phyloP scores from a whole-genome alignment of 1,140 invertebrate species.

The Colletes gigas region DNA sequence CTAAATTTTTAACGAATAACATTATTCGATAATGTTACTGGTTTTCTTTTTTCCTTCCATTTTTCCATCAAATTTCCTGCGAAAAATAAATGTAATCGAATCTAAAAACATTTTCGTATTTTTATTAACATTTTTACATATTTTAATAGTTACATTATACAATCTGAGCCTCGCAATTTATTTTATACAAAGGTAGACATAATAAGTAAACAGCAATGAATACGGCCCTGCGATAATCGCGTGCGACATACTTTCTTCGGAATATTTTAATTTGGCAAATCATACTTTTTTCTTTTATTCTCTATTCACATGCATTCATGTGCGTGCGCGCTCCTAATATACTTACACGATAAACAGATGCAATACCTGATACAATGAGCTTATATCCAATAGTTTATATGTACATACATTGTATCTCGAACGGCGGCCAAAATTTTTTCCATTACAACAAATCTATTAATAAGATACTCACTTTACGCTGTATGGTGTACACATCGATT shows the following conservation, averaged over 20 bases:
- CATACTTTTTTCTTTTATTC: conserved; percentile 42
- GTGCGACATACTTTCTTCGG: conserved; percentile 19
- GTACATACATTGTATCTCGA: too few species aligned
- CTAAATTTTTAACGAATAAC: neutral
- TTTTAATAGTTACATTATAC: conserved; percentile 71
- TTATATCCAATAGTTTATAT: conserved; percentile 23
- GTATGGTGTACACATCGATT: neutral
- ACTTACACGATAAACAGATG: conserved; percentile 3
- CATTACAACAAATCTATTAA: neutral
- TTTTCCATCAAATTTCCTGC: neutral
- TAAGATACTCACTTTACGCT: neutral
- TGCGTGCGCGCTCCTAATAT: neutral
- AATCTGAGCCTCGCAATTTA: conserved; percentile 68
- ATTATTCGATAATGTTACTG: neutral
- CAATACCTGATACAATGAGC: conserved; percentile 29
- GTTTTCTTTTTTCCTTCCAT: neutral
- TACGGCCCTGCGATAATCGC: conserved; percentile 28
- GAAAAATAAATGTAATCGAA: neutral
- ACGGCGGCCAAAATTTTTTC: too few species aligned
- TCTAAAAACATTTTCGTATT: conserved; percentile 77
- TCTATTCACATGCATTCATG: conserved; percentile 24
- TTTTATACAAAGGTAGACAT: conserved; percentile 77
- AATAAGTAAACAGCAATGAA: conserved; percentile 64
- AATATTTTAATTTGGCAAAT: conserved; percentile 55
- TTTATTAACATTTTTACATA: conserved; percentile 79